Conservation (phyloP, 2,113 vertebrate species). For the Nannospalax galili region DNA sequence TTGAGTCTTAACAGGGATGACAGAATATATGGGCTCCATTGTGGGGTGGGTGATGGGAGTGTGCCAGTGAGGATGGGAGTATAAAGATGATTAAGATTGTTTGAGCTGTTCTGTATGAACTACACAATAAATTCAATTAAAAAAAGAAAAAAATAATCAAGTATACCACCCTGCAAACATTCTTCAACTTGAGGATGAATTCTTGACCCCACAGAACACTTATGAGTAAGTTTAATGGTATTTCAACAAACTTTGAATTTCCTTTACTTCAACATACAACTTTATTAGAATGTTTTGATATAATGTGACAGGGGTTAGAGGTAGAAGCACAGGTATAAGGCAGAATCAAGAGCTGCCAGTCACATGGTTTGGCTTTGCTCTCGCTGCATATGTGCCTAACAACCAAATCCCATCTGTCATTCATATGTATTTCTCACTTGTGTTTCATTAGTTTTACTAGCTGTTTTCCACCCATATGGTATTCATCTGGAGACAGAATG, state of each 20-base stretch:
- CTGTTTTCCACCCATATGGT: background rate
- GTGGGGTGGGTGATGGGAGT: no score
- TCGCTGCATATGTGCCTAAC: background rate
- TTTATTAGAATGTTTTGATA: background rate
- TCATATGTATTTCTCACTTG: background rate
- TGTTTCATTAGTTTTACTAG: background rate
- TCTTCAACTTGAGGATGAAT: slow-evolving; percentile 24
- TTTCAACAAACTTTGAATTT: background rate
- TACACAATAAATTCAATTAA: no score
- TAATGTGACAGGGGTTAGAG: no score
- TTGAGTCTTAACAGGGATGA: no score
- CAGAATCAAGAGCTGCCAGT: background rate
- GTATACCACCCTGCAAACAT: slow-evolving; percentile 6
- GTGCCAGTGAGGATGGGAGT: no score
- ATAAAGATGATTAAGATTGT: no score
- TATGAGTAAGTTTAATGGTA: slow-evolving; percentile 20
- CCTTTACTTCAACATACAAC: background rate
- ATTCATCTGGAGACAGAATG: background rate
- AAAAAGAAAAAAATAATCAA: slow-evolving; percentile 45
- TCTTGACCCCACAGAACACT: slow-evolving; percentile 15
- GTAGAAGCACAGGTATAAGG: background rate
- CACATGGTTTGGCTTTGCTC: background rate
- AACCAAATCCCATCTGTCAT: background rate
- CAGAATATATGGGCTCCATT: no score
- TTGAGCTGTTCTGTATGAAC: no score